A percentile compares a stretch with the other conserved stretches of the same genome.
phyloP scores from a whole-genome alignment of 2,113 vertebrate genomes.

The Camelus dromedarius region DNA sequence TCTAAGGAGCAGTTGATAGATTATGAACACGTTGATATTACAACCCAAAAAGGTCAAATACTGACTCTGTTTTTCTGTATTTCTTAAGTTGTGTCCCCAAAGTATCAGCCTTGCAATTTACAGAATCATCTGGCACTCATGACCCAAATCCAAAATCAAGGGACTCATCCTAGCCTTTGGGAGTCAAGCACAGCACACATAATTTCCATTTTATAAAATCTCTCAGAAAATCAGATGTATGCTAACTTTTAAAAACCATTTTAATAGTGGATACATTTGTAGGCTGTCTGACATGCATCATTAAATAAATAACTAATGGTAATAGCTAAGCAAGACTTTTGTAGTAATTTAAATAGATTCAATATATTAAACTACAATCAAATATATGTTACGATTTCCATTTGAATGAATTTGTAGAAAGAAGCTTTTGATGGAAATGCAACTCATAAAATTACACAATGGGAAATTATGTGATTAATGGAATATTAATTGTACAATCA shows the following conservation, averaged over 20 bases:
- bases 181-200: neutral
- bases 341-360: conserved; percentile 2
- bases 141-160: neutral
- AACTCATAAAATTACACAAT: neutral
- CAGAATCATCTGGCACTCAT: neutral
- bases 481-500: neutral
- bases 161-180: neutral
- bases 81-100: neutral
- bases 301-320: neutral
- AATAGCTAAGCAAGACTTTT: neutral
- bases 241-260: neutral
- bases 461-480: neutral
- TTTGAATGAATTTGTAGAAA: conserved; percentile 11
- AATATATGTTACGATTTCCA: neutral
- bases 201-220: neutral
- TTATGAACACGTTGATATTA: neutral
- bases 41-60: neutral
- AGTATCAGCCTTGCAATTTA: neutral
- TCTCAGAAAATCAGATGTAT: neutral
- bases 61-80: neutral
- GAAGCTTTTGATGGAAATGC: neutral
- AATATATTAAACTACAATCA: neutral
- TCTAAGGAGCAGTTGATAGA: neutral
- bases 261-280: neutral
- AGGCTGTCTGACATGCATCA: neutral